These are phyloP conservation scores for Ochropleura plecta DNA, from an alignment of 2,888 invertebrate species.

Conservation along the genomic window DNA sequence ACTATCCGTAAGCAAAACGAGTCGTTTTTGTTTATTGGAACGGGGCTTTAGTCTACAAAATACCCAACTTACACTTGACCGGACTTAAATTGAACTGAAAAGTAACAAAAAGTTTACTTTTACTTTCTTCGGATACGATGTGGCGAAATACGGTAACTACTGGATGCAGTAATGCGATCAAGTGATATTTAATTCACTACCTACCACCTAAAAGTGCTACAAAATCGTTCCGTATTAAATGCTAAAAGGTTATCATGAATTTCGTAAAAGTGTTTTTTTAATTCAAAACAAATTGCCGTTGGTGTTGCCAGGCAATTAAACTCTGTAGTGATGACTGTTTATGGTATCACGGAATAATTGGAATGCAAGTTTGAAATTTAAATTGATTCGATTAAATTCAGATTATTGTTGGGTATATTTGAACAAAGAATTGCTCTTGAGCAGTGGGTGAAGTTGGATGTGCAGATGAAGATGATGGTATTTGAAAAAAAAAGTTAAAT, in stretches of 20 bases:
- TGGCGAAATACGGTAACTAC: conserved; percentile 44
- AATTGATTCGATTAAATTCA: conserved; percentile 21
- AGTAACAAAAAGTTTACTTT: conserved; percentile 46
- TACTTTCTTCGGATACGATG: conserved; percentile 54
- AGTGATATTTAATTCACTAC: conserved; percentile 53
- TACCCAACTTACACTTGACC: conserved; percentile 37
- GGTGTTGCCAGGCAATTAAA: conserved; percentile 39
- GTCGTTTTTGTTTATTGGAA: no score
- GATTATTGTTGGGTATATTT: neutral
- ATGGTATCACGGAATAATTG: conserved; percentile 35
- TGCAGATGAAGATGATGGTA: neutral
- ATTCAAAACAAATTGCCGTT: conserved; percentile 42
- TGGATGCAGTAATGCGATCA: conserved; percentile 43
- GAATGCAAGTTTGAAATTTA: conserved; percentile 16
- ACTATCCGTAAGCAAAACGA: no score
- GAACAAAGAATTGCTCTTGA: no score
- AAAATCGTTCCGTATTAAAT: conserved; percentile 27
- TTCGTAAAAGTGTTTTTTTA: conserved; percentile 41
- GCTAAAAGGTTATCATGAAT: conserved; percentile 53
- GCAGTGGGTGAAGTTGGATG: neutral
- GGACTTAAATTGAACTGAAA: conserved; percentile 39
- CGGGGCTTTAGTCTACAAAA: neutral
- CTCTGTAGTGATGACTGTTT: conserved; percentile 20
- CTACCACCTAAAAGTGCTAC: conserved; percentile 42
- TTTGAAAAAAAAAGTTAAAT: neutral